Base-by-base conservation (phyloP, 1,140 invertebrate species). In the Zaprionus nigranus region DNA sequence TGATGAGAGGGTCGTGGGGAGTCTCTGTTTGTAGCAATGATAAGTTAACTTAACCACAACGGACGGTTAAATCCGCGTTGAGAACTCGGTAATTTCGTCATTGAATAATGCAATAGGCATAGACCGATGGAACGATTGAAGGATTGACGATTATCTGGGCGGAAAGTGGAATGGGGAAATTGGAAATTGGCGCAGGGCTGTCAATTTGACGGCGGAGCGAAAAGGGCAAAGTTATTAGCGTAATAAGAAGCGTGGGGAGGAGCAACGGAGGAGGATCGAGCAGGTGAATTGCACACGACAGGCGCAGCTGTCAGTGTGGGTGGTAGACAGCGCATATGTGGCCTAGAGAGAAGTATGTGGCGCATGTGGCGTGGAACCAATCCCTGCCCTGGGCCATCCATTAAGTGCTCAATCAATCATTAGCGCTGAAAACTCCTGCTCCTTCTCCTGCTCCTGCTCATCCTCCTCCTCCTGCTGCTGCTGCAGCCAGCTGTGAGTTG, bases 351-450 rank as follows among this genome's bases (percentile, higher is more conserved):
- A 51, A 74, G 71, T 82, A 82, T 73, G 63, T 74, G 79, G 61
- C 49, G 61, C 49, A n/a, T 34, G 58, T 22, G 49, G 9, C 66
- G 58, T 22, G 57, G 5, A 59, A 61, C 46, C 46, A 51, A 51
- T 76, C 57, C 69, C 34, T 65, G 62, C 56, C 56, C 58, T 34
- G 17, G 46, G 76, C 78, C 79, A 87, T 87, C 84, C 84, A 88
- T 88, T 85, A 88, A 90, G 84, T 58, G 74, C 81, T 84, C 84
- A 88, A 88, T 88, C 84, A 88, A 88, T 88, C 84, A 90, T 88
- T 88, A 84, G 81, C 59, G 63, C 6, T 77, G 83, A 78, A 83
- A 88, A 88, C 84, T 78, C 71, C 71, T 58, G 15, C 17, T 22
- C 24, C n/a, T 36, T 22, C 54, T 36, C 15, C 34, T 17, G 13